Evolutionary conservation across 35 echinoderm and acorn worm genomes (phyloP).

Genomic region (Holothuria glaberrima): DNA sequence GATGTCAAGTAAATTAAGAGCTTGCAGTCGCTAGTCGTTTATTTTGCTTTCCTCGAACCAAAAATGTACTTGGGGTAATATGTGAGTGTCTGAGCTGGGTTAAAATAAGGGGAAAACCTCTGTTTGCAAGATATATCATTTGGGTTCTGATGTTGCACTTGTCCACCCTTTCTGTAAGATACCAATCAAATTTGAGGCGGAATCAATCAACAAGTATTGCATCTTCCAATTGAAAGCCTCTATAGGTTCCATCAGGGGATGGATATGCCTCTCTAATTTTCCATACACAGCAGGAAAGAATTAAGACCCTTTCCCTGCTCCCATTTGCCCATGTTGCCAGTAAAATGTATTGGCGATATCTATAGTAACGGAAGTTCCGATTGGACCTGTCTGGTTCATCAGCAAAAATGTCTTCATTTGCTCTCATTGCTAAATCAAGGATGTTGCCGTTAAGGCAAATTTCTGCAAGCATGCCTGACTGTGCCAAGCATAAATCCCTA

Average conservation of each 20-base stretch:
- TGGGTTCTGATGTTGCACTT: not conserved
- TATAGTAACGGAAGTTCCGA: slow-evolving; percentile 8
- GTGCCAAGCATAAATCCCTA: not conserved
- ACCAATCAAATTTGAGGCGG: not conserved
- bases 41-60: no score
- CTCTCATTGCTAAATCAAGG: slow-evolving; percentile 31
- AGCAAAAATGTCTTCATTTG: slow-evolving; percentile 18
- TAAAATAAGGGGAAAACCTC: no score
- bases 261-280: slow-evolving; percentile 13
- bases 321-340: slow-evolving; percentile 52
- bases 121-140: no score
- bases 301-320: not conserved
- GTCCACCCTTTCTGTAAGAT: not conserved
- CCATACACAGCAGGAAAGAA: slow-evolving; percentile 47
- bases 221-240: slow-evolving; percentile 35
- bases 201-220: slow-evolving; percentile 26
- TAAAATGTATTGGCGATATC: slow-evolving; percentile 9
- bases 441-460: slow-evolving; percentile 29
- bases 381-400: slow-evolving; percentile 11
- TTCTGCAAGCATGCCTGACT: not conserved
- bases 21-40: no score
- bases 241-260: slow-evolving; percentile 7
- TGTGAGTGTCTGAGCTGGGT: no score
- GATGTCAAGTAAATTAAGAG: no score
- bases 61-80: no score